Conservation (phyloP, 2,113 vertebrate species). For the Oostethus manadensis region DNA sequence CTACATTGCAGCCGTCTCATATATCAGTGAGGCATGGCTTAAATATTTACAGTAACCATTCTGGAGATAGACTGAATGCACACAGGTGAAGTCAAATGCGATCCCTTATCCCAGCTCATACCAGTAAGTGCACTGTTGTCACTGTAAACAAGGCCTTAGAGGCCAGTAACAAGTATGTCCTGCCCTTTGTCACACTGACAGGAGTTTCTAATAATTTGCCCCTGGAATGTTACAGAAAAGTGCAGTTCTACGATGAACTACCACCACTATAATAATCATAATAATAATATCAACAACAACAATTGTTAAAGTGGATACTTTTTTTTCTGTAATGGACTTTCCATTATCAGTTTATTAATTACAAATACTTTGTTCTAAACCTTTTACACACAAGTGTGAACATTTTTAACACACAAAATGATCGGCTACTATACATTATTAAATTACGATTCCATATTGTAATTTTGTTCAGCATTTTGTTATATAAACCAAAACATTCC, state of each 20-base stretch:
- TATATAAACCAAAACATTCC: too few relatives aligned
- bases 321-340: too few relatives aligned
- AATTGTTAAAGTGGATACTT: too few relatives aligned
- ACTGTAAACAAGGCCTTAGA: conserved; percentile 12
- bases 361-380: too few relatives aligned
- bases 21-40: conserved; percentile 45
- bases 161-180: not conserved
- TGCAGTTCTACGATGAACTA: not conserved
- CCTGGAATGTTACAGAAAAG: not conserved
- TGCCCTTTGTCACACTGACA: not conserved
- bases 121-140: conserved; percentile 44
- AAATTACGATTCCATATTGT: too few relatives aligned
- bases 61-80: conserved; percentile 12
- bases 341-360: too few relatives aligned
- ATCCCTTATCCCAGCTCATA: conserved; percentile 35
- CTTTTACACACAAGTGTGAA: too few relatives aligned
- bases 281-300: too few relatives aligned
- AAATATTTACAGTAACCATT: conserved; percentile 50
- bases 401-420: too few relatives aligned
- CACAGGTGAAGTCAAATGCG: conserved; percentile 15
- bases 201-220: not conserved
- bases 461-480: too few relatives aligned
- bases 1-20: conserved; percentile 35
- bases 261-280: too few relatives aligned
- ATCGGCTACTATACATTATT: too few relatives aligned